A percentile compares a stretch with the other conserved stretches of the same genome.
These are phyloP conservation scores for Genyomyrus donnyi DNA, from an alignment of 2,113 vertebrate species.

Conservation along the genomic window DNA sequence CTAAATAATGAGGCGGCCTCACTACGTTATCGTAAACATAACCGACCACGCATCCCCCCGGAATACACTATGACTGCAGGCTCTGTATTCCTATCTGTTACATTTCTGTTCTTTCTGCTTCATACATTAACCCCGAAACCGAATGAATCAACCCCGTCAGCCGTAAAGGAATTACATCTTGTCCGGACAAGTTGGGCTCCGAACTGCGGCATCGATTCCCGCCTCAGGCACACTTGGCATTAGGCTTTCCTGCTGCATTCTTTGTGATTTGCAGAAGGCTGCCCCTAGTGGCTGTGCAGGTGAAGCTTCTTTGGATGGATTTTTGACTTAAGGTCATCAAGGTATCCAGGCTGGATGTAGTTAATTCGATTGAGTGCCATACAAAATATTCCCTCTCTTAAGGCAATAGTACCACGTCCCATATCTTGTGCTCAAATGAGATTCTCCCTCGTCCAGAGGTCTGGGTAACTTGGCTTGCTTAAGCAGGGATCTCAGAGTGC, in stretches of 20 bases:
- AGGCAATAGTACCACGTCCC: background rate
- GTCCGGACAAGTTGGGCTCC: background rate
- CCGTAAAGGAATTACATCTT: background rate
- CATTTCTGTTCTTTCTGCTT: background rate
- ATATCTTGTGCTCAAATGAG: background rate
- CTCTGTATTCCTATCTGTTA: background rate
- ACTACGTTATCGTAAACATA: background rate
- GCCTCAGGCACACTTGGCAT: background rate
- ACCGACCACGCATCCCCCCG: too few relatives aligned
- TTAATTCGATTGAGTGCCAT: background rate
- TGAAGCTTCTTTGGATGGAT: background rate
- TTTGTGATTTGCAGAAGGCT: background rate
- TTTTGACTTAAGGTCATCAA: background rate
- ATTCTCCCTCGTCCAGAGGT: background rate
- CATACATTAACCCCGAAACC: background rate
- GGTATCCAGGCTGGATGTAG: background rate
- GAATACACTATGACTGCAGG: background rate
- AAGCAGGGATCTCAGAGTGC: too few relatives aligned
- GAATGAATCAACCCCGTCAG: background rate
- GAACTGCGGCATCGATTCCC: background rate
- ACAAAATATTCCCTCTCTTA: background rate
- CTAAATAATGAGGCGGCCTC: background rate
- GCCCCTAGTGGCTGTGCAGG: background rate
- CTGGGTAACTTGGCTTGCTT: too few relatives aligned
- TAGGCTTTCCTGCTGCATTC: background rate